phyloP scores from a whole-genome alignment of 2,113 vertebrate species.

The Eublepharis macularius region DNA sequence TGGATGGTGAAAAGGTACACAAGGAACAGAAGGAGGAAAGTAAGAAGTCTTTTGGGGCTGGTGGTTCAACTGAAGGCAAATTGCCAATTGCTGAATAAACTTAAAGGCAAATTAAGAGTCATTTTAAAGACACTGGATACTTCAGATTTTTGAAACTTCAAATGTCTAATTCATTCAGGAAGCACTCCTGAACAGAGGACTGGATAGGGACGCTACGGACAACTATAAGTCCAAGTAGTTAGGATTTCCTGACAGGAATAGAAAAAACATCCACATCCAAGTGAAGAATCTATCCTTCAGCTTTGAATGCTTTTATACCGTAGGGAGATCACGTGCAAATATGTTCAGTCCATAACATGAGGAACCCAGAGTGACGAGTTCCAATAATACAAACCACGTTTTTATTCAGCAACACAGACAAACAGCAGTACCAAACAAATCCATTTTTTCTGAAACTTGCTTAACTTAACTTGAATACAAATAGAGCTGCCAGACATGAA shows the following conservation, averaged over 20 bases:
- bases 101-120: neutral
- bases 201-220: neutral
- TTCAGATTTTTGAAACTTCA: neutral
- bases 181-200: accelerated
- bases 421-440: neutral
- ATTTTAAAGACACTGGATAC: neutral
- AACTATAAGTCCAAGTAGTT: neutral
- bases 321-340: neutral
- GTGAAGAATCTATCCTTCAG: neutral
- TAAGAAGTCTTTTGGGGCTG: neutral
- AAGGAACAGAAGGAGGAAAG: neutral
- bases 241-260: constrained; percentile 10
- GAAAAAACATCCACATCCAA: neutral
- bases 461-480: neutral
- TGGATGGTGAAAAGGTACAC: neutral
- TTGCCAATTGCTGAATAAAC: neutral
- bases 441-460: neutral
- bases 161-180: neutral
- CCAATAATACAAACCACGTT: neutral
- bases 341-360: neutral
- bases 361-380: neutral
- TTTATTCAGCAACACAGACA: neutral
- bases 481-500: neutral
- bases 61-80: neutral
- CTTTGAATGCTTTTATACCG: neutral